Evolutionary conservation across 2,797 vertebrate genomes (phyloP), one percentile per base, ranked within the genome.

Genomic region (Serranus cabrilla): DNA sequence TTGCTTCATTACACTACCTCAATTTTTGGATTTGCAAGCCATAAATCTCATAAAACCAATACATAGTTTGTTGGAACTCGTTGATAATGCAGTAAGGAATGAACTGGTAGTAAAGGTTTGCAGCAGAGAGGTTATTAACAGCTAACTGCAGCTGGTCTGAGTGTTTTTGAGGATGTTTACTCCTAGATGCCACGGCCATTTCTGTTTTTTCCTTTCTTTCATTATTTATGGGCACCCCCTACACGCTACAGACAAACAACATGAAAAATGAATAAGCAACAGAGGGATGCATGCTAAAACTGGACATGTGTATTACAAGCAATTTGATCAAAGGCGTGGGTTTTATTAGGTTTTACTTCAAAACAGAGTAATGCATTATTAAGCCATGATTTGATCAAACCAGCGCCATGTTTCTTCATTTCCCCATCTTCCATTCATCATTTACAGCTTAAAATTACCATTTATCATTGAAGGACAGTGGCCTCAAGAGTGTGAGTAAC

Each of bases 201-300:
- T 56, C 10, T 42, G 9, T 13, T 39, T 56, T 39, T 43, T 16
- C 7, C 8, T 74, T 57, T 57, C 27, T 37, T 67, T 49, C 17
- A 59, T 80, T 31, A 63, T 74, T 54, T 27, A 69, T 58, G 37
- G 27, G 46, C 23, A 39, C 14, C 16, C 27, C 25, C 49, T 18
- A 25, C 11, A 46, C 34, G 40, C 7, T 16, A 1, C 16, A 16
- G 17, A 25, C 34, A 70, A 62, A 70, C 37, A 37, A 39, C 37
- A 69, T 69, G 2, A 57, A 62, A 31, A 18, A 68, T 34, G 12
- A 50, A 51, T 50, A n/a, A 25, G 25, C 7, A 23, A 23, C 16
- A 58, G 16, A 71, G 45, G 4, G 57, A 11, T 39, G 7, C 50
- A 23, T 37, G 20, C 46, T 50, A 20, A 40, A 31, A 46, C 42